Conservation (phyloP, 1,140 invertebrate species). For the Papilio dardanus region DNA sequence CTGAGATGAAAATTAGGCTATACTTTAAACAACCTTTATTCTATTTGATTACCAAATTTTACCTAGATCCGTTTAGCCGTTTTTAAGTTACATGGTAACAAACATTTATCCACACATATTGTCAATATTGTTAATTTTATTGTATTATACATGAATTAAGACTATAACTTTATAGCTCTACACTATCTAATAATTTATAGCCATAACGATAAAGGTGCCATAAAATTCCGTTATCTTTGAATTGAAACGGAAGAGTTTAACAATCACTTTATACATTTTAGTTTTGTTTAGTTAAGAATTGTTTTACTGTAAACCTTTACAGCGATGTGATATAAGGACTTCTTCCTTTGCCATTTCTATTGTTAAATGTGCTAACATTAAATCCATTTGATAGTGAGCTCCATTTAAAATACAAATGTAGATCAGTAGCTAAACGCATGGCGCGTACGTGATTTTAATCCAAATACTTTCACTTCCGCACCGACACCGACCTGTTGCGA, state of each 20-base stretch:
- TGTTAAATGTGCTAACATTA: too few relatives aligned
- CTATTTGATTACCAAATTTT: background rate
- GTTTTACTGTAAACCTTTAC: background rate
- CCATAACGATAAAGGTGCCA: slow-evolving; percentile 16
- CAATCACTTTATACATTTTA: background rate
- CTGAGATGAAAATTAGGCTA: background rate
- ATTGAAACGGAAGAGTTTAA: background rate
- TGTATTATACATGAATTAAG: background rate
- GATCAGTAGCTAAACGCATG: background rate
- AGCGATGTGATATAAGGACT: too few relatives aligned
- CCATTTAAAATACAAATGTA: background rate
- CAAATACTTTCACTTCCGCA: background rate
- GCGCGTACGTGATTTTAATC: background rate
- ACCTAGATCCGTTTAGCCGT: background rate
- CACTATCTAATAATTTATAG: background rate
- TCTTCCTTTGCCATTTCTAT: too few relatives aligned
- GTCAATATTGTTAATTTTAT: background rate
- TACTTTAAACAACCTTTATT: background rate
- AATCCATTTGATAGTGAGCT: background rate
- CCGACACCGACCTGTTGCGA: background rate
- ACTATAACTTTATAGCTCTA: background rate
- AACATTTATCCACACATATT: background rate
- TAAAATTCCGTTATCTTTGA: slow-evolving; percentile 11
- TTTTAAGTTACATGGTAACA: background rate
- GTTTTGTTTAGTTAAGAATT: background rate